Conservation (phyloP, 1,140 invertebrate genomes). For the Penaeus vannamei region DNA sequence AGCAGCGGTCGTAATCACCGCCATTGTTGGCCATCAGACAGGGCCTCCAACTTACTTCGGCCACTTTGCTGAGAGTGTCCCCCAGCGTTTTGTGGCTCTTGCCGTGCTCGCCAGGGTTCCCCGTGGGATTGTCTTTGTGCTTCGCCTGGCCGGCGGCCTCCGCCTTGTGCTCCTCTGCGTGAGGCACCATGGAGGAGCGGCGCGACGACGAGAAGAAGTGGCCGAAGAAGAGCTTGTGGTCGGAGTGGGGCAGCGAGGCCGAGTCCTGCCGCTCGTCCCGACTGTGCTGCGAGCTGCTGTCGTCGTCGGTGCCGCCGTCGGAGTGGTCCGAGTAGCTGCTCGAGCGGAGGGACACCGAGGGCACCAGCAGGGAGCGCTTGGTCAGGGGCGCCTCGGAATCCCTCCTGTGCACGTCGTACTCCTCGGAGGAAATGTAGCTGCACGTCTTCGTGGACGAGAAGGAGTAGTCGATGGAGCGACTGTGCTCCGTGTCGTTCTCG, state of each 20-base stretch:
- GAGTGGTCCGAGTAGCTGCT: slow-evolving; percentile 30
- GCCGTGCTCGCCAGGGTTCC: neutral
- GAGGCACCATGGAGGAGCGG: slow-evolving; percentile 45
- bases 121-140: neutral
- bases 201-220: slow-evolving; percentile 3
- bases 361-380: slow-evolving; percentile 45
- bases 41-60: slow-evolving; percentile 30
- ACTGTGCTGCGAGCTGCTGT: slow-evolving; percentile 57
- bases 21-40: too few relatives aligned
- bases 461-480: slow-evolving; percentile 20
- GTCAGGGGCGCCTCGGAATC: slow-evolving; percentile 3
- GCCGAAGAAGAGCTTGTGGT: slow-evolving; percentile 45
- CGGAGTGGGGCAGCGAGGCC: neutral
- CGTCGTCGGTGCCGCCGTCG: slow-evolving; percentile 48
- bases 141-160: slow-evolving; percentile 10
- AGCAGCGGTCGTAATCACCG: too few relatives aligned
- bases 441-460: slow-evolving; percentile 22
- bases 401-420: slow-evolving; percentile 27
- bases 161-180: neutral
- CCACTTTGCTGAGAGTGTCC: slow-evolving; percentile 58
- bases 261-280: slow-evolving; percentile 52
- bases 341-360: slow-evolving; percentile 7
- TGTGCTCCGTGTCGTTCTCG: slow-evolving; percentile 35
- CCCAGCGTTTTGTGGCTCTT: slow-evolving; percentile 55
- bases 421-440: slow-evolving; percentile 40